Percentiles rank a stretch among this genome's conserved stretches.
phyloP scores from a whole-genome alignment of 1,140 invertebrate species.

The Saxidomus purpurata region DNA sequence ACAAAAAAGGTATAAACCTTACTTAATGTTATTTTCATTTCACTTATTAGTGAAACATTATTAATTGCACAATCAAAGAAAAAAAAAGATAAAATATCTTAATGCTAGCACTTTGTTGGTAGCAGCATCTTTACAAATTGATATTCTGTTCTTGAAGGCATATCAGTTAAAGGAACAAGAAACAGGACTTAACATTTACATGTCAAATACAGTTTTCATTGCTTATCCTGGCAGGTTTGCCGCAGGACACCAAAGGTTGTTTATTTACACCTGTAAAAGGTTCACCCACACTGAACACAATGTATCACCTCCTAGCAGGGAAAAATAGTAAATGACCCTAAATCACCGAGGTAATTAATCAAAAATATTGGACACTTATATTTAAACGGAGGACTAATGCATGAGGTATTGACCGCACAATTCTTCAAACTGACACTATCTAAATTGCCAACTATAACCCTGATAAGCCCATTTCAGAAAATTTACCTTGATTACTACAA shows the following conservation, averaged over 20 bases:
- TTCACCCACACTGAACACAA: neutral
- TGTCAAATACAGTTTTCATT: neutral
- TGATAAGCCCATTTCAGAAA: neutral
- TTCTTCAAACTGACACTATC: neutral
- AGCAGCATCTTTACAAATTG: too few relatives aligned
- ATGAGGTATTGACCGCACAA: neutral
- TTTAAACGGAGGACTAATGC: neutral
- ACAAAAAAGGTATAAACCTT: too few relatives aligned
- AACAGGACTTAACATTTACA: neutral
- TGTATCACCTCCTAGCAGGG: neutral
- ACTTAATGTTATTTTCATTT: too few relatives aligned
- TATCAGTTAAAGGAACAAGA: neutral
- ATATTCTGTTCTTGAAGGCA: too few relatives aligned
- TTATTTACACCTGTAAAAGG: constrained; percentile 3
- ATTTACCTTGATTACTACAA: neutral
- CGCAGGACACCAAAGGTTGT: neutral
- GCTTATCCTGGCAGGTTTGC: neutral
- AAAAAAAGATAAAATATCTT: too few relatives aligned
- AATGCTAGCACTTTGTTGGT: too few relatives aligned
- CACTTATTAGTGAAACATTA: too few relatives aligned
- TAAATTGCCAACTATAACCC: neutral
- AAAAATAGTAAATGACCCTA: constrained; percentile 17
- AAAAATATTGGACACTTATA: neutral
- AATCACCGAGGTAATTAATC: neutral
- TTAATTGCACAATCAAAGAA: too few relatives aligned